Evolutionary conservation across 2,113 vertebrate species (phyloP).

Genomic region (Podocnemis expansa): DNA sequence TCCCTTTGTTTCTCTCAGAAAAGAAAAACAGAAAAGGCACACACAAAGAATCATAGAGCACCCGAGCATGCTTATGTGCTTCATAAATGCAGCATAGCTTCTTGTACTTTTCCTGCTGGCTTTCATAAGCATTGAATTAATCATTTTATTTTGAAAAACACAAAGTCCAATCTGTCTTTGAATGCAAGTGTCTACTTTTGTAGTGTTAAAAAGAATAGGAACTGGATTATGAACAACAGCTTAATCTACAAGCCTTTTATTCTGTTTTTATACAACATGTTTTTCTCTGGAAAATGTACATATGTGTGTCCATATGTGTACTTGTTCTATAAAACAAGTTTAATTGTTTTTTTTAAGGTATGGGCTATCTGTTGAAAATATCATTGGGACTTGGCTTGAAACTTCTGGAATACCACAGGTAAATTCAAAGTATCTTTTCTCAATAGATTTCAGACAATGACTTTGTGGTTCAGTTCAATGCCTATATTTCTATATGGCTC

Average conservation of each 20-base stretch:
- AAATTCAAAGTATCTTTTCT: slow-evolving; percentile 35
- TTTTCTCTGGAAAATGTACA: accelerated
- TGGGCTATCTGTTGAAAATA: slow-evolving; percentile 85
- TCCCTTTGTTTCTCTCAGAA: background rate
- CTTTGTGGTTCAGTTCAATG: slow-evolving; percentile 22
- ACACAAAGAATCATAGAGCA: background rate
- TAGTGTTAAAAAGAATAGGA: background rate
- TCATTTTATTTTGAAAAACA: background rate
- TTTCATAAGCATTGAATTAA: background rate
- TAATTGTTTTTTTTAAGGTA: slow-evolving; percentile 81
- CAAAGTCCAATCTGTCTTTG: background rate
- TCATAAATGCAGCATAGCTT: background rate
- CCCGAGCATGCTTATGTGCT: background rate
- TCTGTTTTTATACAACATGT: background rate
- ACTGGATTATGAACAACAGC: background rate
- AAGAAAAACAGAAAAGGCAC: background rate
- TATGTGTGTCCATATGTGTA: background rate
- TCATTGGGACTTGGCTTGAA: slow-evolving; percentile 93
- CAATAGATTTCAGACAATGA: slow-evolving; percentile 5
- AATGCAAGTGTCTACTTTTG: background rate
- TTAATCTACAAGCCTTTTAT: background rate
- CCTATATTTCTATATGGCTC: background rate
- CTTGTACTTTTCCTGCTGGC: background rate
- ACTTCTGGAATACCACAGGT: slow-evolving; percentile 92
- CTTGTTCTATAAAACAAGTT: background rate